Conservation (phyloP, 2,888 invertebrate species). For the Amiota communis region DNA sequence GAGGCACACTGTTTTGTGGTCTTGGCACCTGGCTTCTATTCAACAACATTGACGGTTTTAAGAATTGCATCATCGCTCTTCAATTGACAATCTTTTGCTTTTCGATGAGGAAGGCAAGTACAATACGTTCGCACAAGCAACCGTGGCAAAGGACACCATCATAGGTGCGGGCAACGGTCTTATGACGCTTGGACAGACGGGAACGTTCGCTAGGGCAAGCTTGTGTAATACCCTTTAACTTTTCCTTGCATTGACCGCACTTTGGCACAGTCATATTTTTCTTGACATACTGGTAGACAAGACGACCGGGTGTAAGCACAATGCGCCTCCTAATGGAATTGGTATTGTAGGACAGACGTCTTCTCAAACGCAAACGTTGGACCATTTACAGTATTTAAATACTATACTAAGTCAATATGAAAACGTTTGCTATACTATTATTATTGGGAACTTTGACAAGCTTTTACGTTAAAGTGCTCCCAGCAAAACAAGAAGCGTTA, state of each 20-base stretch:
- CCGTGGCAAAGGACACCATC: constrained; percentile 98
- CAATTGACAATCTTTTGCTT: constrained; percentile 99
- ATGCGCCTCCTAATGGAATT: constrained; percentile 96
- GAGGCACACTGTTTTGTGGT: constrained; percentile 41
- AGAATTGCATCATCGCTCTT: constrained; percentile 81
- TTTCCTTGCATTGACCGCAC: constrained; percentile 98
- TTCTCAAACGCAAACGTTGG: constrained; percentile 95
- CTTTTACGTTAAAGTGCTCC: no score
- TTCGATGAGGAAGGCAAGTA: constrained; percentile 98
- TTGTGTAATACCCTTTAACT: constrained; percentile 95
- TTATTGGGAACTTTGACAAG: no score
- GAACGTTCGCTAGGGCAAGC: constrained; percentile 95
- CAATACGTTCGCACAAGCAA: constrained; percentile 97
- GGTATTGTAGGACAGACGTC: constrained; percentile 99
- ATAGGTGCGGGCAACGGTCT: constrained; percentile 97
- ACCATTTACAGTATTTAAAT: no score
- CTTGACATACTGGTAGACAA: constrained; percentile 98
- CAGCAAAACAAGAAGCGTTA: no score
- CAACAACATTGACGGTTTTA: constrained; percentile 63
- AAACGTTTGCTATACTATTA: no score
- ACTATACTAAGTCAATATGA: no score
- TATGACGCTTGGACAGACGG: constrained; percentile 93
- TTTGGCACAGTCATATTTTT: constrained; percentile 97
- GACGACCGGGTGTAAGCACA: constrained; percentile 96
- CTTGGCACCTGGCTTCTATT: constrained; percentile 59